Base-by-base conservation (phyloP, 92 coral and sea anemone genomes). In the Epizoanthus scotinus region DNA sequence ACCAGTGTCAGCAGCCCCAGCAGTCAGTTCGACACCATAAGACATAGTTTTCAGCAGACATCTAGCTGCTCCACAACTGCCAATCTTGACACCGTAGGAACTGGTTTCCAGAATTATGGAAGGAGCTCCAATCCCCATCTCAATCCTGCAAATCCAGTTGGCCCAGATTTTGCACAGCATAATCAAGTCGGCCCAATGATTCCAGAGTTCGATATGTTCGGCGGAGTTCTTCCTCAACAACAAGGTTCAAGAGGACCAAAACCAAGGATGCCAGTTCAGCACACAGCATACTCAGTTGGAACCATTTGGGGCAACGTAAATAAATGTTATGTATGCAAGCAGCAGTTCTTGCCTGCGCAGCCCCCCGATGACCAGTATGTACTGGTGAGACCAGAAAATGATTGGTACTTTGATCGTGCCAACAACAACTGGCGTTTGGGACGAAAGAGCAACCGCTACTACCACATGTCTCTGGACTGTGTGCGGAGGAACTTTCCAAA, bases 241-340 rank as follows among this genome's bases (percentile, higher is more conserved):
- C 50, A 44, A 44, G 50, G 50, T 44, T 44, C 81, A 75, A 75
- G 67, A 42, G 40, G 66, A 19, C 81, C 67, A 31, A 85, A 85
- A 78, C 84, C 84, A 69, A 24, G 67, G 15, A 55, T 85, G 70
- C 89, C 86, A 59, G 36, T 65, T 66, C 58, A 71, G 17, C 58
- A 88, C 73, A 78, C 20, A 17, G 84, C 82, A 31, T 88, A 78
- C 56, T 21, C 55, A 28, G 91, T 87, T 40, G 84, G 77, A 34
- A 88, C 87, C 54, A 88, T 88, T 21, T 83, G 91, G 91, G 88
- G 88, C 31, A 83, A 87, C 71, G 85, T 87, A 19, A 87, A 69
- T 79, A 83, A 84, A 60, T 87, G 85, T 55, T 73, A 61, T 75
- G 88, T 85, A 26, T 87, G 87, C 71, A 87, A 87, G 58, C 65